Conservation (phyloP, 1,140 invertebrate genomes). For the Lasioglossum albipes region DNA sequence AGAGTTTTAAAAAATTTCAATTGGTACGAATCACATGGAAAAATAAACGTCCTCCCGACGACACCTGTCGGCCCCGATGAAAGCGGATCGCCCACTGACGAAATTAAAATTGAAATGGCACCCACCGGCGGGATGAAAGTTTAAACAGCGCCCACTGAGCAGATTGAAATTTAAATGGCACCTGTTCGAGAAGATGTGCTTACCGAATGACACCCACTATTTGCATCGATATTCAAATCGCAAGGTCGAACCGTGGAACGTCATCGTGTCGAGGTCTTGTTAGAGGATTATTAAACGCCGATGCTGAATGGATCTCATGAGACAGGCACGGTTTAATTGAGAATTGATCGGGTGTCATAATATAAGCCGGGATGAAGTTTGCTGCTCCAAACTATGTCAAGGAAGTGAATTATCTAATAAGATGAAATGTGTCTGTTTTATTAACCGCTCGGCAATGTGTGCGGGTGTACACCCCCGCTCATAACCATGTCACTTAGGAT, state of each 20-base stretch:
- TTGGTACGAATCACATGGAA: too few species aligned
- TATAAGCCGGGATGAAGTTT: background rate
- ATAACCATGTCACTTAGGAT: too few species aligned
- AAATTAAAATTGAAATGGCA: constrained; percentile 21
- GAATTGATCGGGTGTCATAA: background rate
- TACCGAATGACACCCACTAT: constrained; percentile 16
- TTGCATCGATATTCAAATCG: background rate
- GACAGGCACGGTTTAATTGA: background rate
- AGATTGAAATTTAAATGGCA: constrained; percentile 34
- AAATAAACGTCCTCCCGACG: too few species aligned
- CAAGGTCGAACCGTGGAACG: background rate
- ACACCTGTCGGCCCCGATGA: background rate
- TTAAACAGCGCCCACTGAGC: background rate
- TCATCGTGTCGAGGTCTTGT: background rate
- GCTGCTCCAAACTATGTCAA: background rate
- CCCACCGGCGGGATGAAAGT: background rate
- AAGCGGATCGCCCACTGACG: background rate
- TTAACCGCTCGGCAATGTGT: background rate
- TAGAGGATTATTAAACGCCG: background rate
- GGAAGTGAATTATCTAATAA: background rate
- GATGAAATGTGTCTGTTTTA: background rate
- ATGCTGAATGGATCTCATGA: background rate
- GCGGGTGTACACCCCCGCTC: too few species aligned
- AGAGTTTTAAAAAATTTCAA: too few species aligned
- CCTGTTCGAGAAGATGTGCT: background rate